Percentiles rank a stretch among this genome's conserved stretches.
Evolutionary conservation across 2,888 invertebrate species (phyloP).

Genomic region (Dioctria rufipes): DNA sequence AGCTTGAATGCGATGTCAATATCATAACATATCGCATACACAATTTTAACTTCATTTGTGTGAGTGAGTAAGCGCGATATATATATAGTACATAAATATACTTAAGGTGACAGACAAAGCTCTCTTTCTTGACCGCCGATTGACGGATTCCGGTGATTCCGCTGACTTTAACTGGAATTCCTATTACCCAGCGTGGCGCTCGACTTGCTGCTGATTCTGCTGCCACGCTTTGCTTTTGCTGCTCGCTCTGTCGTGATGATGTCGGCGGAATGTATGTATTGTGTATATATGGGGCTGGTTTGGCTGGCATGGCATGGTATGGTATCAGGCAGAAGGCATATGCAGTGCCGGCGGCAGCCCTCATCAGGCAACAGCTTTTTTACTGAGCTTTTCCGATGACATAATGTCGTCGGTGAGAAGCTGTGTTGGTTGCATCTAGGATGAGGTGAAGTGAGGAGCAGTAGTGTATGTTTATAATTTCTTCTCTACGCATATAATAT

Average conservation of each 20-base stretch:
- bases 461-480: conserved; percentile 41
- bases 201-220: neutral
- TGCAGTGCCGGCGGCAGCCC: neutral
- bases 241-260: too few species aligned
- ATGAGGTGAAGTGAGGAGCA: neutral
- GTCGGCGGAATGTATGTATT: too few species aligned
- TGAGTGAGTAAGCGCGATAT: neutral
- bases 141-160: neutral
- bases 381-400: conserved; percentile 40
- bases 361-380: conserved; percentile 17
- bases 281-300: too few species aligned
- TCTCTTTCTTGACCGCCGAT: conserved; percentile 32
- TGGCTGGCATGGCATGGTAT: neutral
- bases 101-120: neutral
- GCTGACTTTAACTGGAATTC: too few species aligned
- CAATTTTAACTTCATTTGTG: neutral
- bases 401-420: conserved; percentile 18
- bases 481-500: conserved; percentile 23
- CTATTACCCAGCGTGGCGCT: neutral
- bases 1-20: neutral
- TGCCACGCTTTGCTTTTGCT: too few species aligned
- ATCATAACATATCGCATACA: too few species aligned
- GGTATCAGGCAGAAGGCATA: neutral
- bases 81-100: neutral
- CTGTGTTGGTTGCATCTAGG: neutral